phyloP scores from a whole-genome alignment of 2,888 invertebrate species.

The Leucophenga montana region DNA sequence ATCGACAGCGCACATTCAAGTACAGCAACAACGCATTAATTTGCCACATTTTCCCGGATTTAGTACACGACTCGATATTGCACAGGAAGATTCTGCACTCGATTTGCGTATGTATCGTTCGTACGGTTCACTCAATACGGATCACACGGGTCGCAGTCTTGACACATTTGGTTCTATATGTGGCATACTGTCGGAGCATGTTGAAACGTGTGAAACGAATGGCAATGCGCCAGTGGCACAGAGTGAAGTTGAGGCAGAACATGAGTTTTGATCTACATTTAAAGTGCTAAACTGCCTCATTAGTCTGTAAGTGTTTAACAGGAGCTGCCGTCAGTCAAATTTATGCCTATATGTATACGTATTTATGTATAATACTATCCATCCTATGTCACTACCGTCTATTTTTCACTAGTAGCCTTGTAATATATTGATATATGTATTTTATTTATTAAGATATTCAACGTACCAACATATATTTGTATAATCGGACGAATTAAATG shows the following conservation, averaged over 20 bases:
- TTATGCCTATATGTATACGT: too few species aligned
- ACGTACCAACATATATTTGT: too few species aligned
- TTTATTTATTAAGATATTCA: too few species aligned
- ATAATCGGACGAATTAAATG: not conserved
- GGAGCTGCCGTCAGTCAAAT: conserved; percentile 26
- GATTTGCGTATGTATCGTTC: conserved; percentile 60
- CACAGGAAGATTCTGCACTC: conserved; percentile 60
- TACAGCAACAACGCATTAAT: conserved; percentile 48
- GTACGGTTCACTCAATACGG: conserved; percentile 60
- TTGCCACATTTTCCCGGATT: conserved; percentile 66
- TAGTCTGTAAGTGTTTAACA: conserved; percentile 39
- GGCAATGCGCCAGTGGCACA: conserved; percentile 24
- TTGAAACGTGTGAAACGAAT: conserved; percentile 24
- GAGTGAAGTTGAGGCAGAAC: conserved; percentile 50
- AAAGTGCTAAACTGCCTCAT: conserved; percentile 37
- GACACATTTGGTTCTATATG: conserved; percentile 65
- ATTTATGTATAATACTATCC: conserved; percentile 14
- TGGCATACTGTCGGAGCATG: conserved; percentile 47
- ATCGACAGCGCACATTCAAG: conserved; percentile 29
- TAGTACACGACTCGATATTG: conserved; percentile 55
- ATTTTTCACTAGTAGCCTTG: conserved; percentile 12
- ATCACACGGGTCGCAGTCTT: conserved; percentile 61
- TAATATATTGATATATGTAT: conserved; percentile 4
- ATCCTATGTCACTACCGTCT: conserved; percentile 7
- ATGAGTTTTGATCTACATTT: conserved; percentile 35